Conservation (phyloP, 2,797 vertebrate species). For the Paedocypris micromegethes region DNA sequence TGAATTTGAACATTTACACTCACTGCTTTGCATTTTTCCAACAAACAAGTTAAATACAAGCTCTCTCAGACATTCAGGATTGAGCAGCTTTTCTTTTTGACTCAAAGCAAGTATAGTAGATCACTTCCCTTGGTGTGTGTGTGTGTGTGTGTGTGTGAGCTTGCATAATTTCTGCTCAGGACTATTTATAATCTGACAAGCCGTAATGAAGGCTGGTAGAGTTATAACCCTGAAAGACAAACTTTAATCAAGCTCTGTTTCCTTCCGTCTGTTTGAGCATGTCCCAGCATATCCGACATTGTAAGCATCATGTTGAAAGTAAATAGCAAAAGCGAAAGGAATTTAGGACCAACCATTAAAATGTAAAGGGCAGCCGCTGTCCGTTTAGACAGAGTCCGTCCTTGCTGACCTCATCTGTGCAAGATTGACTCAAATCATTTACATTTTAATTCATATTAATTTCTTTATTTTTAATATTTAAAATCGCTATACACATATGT, state of each 20-base stretch:
- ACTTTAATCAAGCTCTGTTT: constrained; percentile 77
- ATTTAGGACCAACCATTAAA: constrained; percentile 71
- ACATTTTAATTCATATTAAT: too few relatives aligned
- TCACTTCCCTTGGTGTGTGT: constrained; percentile 64
- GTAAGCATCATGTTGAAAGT: constrained; percentile 60
- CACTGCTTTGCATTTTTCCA: constrained; percentile 11
- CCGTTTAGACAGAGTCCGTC: constrained; percentile 62
- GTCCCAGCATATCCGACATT: constrained; percentile 65
- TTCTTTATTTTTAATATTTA: too few relatives aligned
- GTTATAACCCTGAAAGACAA: constrained; percentile 77
- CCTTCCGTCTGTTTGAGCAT: constrained; percentile 69
- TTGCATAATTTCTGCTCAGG: constrained; percentile 67
- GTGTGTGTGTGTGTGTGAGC: constrained; percentile 68
- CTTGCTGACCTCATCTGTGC: constrained; percentile 58
- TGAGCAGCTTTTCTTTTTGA: constrained; percentile 60
- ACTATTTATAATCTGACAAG: constrained; percentile 78
- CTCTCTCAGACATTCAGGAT: constrained; percentile 53
- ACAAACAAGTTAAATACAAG: constrained; percentile 36
- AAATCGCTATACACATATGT: too few relatives aligned
- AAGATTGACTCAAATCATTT: constrained; percentile 61
- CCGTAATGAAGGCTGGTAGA: constrained; percentile 75
- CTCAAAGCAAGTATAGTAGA: constrained; percentile 56
- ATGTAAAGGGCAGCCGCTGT: constrained; percentile 68
- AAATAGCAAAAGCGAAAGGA: constrained; percentile 71
- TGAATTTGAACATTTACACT: background rate